A percentile compares a stretch with the other conserved stretches of the same genome.
Conservation (phyloP, 2,888 invertebrate genomes). For the Chloroclystis v-ata region DNA sequence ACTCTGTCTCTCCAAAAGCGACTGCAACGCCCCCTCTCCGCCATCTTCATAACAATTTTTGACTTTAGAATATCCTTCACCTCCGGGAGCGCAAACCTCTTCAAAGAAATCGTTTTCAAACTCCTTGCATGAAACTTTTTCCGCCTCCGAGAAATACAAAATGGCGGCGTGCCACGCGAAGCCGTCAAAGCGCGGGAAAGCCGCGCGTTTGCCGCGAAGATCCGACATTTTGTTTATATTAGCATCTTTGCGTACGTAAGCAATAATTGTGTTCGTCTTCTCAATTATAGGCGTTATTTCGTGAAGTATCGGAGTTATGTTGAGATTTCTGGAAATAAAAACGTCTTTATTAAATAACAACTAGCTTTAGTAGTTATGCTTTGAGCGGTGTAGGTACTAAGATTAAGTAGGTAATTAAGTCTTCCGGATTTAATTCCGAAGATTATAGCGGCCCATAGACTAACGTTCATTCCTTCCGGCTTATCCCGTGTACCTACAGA, state of each 20-base stretch:
- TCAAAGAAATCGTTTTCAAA: conserved; percentile 80
- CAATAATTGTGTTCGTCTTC: conserved; percentile 81
- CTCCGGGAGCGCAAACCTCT: conserved; percentile 81
- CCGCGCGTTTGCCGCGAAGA: conserved; percentile 84
- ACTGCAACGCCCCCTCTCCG: conserved; percentile 81
- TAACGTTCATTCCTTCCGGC: too few relatives aligned
- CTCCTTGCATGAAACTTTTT: conserved; percentile 58
- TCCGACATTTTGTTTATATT: conserved; percentile 79
- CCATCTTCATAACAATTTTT: conserved; percentile 64
- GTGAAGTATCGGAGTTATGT: conserved; percentile 78
- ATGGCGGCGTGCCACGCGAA: conserved; percentile 81
- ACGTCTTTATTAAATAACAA: background rate
- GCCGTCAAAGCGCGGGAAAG: conserved; percentile 89
- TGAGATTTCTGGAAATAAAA: conserved; percentile 68
- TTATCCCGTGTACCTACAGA: too few relatives aligned
- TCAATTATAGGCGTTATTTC: conserved; percentile 79
- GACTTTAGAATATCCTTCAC: conserved; percentile 35
- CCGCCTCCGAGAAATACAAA: conserved; percentile 58
- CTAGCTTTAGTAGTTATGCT: too few relatives aligned
- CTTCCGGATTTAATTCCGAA: too few relatives aligned
- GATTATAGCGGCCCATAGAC: too few relatives aligned
- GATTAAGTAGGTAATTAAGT: too few relatives aligned
- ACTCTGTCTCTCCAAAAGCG: conserved; percentile 81
- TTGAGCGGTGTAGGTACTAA: too few relatives aligned
- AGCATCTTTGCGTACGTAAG: conserved; percentile 81